Base-by-base conservation (phyloP, 2,888 invertebrate species). In the Acanthacorydalis orientalis region DNA sequence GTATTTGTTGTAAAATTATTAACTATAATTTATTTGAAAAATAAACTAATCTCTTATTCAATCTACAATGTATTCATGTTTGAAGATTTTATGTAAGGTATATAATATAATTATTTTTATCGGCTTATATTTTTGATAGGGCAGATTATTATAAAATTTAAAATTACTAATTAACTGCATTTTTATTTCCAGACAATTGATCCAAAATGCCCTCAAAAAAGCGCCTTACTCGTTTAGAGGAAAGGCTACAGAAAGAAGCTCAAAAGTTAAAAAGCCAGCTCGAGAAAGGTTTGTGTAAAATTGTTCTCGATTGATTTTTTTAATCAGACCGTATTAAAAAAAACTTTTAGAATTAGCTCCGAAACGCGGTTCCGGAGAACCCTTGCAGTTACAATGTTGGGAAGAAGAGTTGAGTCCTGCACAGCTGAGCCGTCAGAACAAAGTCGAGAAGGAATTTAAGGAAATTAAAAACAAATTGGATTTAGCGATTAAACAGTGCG, bases 331-430 rank as follows among this genome's bases (percentile, higher is more conserved):
- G 7, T 37, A 37, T 9, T 7, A 11, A n/a, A n/a, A 12, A 33
- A 32, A 15, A 14, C 4, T 44, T 31, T 31, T 35, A 47, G 47
- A 47, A 42, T 31, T 47, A 38, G 38, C 50, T 6, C 44, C 47
- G 10, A 45, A 39, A 31, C 39, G 48, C 7, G 49, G 48, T 8
- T 31, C 44, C 23, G 35, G 45, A 9, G 60, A 61, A 50, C 57
- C 74, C 0, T 63, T 82, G 43, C 75, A 78, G 49, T 68, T 87
- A 59, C 83, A 83, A 54, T 81, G 79, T 58, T 78, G 75, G 72
- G 75, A 79, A 35, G 86, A 87, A 51, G 80, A 80, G 40, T 65
- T 85, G 1, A 76, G 78, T 1, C 74, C 78, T 46, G 73, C 69
- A 1, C 85, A 85, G 60, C 59, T 75, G 14, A 72, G 74, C 41